These are phyloP conservation scores for Cantharis rufa DNA, from an alignment of 2,888 invertebrate species.

Conservation along the genomic window DNA sequence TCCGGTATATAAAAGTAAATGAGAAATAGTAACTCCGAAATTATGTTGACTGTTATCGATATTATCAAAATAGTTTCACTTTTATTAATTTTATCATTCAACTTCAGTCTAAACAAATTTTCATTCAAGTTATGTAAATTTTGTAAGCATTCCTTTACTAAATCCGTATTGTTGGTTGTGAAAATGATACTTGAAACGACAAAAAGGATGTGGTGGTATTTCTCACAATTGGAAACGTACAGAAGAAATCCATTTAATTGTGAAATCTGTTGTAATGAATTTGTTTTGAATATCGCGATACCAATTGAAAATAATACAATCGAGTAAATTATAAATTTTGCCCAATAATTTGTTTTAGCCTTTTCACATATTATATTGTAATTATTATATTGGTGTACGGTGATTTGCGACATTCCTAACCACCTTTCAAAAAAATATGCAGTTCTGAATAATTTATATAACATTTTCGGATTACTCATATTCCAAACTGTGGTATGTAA, in stretches of 20 bases:
- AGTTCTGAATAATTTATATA: neutral
- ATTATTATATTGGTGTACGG: neutral
- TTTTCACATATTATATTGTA: neutral
- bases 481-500: neutral
- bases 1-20: no score
- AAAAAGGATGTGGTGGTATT: neutral
- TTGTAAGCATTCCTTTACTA: neutral
- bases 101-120: neutral
- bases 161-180: neutral
- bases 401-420: neutral
- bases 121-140: neutral
- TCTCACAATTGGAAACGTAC: neutral
- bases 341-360: neutral
- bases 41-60: neutral
- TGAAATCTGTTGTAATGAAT: neutral
- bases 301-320: neutral
- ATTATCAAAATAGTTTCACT: neutral
- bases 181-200: neutral
- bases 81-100: neutral
- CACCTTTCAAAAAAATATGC: neutral
- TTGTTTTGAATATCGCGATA: neutral
- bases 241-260: neutral
- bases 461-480: neutral
- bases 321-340: neutral
- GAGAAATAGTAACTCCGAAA: neutral